Evolutionary conservation across 2,797 vertebrate genomes (phyloP), one percentile per base, ranked within the genome.

Genomic region (Periophthalmus magnuspinnatus): DNA sequence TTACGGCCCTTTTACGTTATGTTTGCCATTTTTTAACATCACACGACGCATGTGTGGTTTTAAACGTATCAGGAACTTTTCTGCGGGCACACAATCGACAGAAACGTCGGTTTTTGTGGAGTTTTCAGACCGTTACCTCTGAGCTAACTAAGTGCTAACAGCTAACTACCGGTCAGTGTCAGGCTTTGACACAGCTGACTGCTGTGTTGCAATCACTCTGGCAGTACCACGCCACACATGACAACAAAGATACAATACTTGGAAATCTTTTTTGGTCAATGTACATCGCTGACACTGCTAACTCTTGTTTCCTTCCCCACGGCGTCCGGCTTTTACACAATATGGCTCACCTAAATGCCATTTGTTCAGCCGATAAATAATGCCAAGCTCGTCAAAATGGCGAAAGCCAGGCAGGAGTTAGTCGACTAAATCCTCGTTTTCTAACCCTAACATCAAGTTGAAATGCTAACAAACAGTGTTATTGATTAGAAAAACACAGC

Each of bases 361-460:
- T 85, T 75, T 81, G 76, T 86, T 62, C 78, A 56, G 6, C 64
- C 67, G 63, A 81, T 69, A 67, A 88, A 61, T 69, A 54, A 76
- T 76, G 57, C 56, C 24, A 14, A 73, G 76, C 70, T 68, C 77
- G 75, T 79, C 93, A 94, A 94, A 93, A 94, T 94, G 93, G 93
- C 93, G 92, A 89, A 88, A 86, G 68, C 57, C 80, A 74, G 90
- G 92, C 91, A 92, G 92, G 92, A 91, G 90, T 89, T 90, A 70
- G 28, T 5, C 55, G 58, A 75, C 63, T 79, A 78, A 85, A 86
- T 89, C 88, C 68, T 81, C 58, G 45, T 75, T 82, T 84, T 74
- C 81, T 83, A 36, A 78, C 55, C 57, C 54, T 41, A 69, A 72
- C 72, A 72, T 8, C 48, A 28, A 7, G 5, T 17, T 6, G n/a